A percentile compares a stretch with the other conserved stretches of the same genome.
Evolutionary conservation across 2,888 invertebrate genomes (phyloP).

Genomic region (Synanthedon tipuliformis): DNA sequence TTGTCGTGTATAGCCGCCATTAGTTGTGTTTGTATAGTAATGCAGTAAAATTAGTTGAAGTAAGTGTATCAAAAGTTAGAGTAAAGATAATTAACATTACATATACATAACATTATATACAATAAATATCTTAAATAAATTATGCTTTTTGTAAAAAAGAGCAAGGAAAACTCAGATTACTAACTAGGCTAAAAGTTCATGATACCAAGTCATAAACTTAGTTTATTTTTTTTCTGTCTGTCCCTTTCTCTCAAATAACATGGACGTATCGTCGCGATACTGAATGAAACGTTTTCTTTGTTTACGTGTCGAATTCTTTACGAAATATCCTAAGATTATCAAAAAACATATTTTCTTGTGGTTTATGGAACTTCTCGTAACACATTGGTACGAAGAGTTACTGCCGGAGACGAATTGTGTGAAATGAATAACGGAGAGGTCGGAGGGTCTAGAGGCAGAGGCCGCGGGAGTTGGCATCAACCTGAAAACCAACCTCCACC

Average conservation of each 20-base stretch:
- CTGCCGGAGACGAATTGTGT: constrained; percentile 23
- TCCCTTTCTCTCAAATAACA: constrained; percentile 42
- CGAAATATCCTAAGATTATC: constrained; percentile 16
- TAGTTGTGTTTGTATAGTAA: no score
- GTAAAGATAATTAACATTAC: no score
- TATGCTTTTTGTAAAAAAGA: no score
- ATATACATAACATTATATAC: no score
- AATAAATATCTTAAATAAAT: no score
- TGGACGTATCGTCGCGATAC: constrained; percentile 51
- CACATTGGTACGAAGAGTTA: constrained; percentile 20
- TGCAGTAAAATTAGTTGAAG: no score
- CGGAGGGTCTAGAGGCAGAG: constrained; percentile 62
- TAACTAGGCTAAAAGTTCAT: no score
- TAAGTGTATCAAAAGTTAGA: no score
- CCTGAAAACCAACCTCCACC: constrained; percentile 56
- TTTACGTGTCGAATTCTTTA: constrained; percentile 59
- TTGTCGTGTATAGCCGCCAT: no score
- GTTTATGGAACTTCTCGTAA: constrained; percentile 48
- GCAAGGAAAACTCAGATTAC: no score
- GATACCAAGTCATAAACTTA: not conserved
- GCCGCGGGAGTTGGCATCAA: constrained; percentile 64
- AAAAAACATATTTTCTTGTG: constrained; percentile 13
- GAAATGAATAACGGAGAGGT: constrained; percentile 68
- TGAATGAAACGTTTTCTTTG: constrained; percentile 49
- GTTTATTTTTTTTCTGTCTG: constrained; percentile 6